phyloP scores from a whole-genome alignment of 2,888 invertebrate genomes.

The Tipula vernalis region DNA sequence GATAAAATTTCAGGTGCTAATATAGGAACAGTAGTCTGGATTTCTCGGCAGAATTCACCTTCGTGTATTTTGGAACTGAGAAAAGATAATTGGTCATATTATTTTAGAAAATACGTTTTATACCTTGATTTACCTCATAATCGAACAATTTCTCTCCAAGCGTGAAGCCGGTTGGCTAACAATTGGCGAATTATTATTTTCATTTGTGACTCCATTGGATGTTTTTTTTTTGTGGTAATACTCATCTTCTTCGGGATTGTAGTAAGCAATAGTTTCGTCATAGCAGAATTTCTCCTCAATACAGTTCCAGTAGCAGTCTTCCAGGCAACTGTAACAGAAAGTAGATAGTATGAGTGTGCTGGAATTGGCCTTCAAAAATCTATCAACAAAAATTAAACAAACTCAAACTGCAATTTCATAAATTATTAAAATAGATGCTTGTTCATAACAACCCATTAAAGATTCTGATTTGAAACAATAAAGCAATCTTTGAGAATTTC shows the following conservation, averaged over 20 bases:
- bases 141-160: conserved; percentile 25
- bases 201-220: conserved; percentile 19
- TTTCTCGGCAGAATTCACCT: conserved; percentile 35
- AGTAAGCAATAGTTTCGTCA: conserved; percentile 50
- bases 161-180: conserved; percentile 26
- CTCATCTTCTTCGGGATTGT: conserved; percentile 37
- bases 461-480: no score
- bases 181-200: conserved; percentile 31
- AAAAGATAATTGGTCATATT: background rate
- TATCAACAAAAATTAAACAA: no score
- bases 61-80: conserved; percentile 33
- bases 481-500: no score
- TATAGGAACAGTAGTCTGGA: conserved; percentile 35
- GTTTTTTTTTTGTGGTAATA: conserved; percentile 28
- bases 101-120: background rate
- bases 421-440: no score
- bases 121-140: conserved; percentile 18
- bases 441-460: no score
- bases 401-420: no score
- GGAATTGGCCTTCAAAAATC: background rate
- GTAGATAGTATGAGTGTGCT: background rate
- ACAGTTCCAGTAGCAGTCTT: conserved; percentile 60
- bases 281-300: conserved; percentile 61
- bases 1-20: conserved; percentile 35
- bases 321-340: conserved; percentile 45